Evolutionary conservation across 2,888 invertebrate genomes (phyloP).

Genomic region (Machimus atricapillus): DNA sequence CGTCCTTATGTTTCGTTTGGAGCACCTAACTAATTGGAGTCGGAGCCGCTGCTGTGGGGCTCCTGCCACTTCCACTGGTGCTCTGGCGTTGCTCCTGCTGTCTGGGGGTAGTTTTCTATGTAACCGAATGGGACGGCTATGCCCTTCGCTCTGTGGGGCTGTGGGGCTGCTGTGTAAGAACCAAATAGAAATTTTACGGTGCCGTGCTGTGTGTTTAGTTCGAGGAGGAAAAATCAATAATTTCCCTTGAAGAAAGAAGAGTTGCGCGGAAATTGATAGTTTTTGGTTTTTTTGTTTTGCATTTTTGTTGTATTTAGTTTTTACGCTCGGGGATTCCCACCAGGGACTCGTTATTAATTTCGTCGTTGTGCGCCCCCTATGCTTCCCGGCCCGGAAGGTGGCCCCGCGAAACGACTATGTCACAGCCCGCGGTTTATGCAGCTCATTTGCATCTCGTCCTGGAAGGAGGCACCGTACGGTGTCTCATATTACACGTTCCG

Average conservation of each 20-base stretch:
- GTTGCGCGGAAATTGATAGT: slow-evolving; percentile 37
- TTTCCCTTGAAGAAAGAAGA: slow-evolving; percentile 31
- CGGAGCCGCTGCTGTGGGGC: not conserved
- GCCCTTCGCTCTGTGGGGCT: not conserved
- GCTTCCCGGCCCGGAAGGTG: not conserved
- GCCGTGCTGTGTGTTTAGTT: not conserved
- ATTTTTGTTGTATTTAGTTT: not conserved
- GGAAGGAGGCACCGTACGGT: not conserved
- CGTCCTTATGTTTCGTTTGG: slow-evolving; percentile 2
- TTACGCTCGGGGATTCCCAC: not conserved
- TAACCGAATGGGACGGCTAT: slow-evolving; percentile 13
- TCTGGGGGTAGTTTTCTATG: slow-evolving; percentile 6
- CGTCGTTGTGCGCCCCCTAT: not conserved
- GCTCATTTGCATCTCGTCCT: not conserved
- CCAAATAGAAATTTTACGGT: slow-evolving; percentile 21
- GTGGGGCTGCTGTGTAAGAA: not conserved
- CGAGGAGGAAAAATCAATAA: slow-evolving; percentile 31
- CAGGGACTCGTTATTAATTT: slow-evolving; percentile 10
- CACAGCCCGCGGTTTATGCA: not conserved
- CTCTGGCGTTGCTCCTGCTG: not conserved
- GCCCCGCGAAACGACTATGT: not conserved
- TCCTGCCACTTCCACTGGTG: not conserved
- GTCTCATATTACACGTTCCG: not conserved
- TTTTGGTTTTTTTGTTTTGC: not conserved
- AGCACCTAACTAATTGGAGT: slow-evolving; percentile 18